Base-by-base conservation (phyloP, 2,888 invertebrate genomes). In the Drymonia ruficornis region DNA sequence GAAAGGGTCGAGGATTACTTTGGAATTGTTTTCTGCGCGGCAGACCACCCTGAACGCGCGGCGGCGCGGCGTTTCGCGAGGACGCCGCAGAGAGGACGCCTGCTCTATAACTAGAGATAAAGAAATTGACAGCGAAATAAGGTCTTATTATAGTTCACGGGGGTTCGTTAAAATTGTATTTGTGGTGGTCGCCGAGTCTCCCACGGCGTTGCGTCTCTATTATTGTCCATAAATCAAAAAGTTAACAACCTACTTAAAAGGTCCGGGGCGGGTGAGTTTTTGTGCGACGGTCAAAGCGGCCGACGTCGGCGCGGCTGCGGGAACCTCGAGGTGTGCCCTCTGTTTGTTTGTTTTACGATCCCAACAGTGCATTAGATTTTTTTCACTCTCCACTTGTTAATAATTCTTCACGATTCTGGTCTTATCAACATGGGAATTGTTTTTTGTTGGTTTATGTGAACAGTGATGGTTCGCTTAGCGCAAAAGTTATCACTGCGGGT, bases 211-310 rank as follows among this genome's bases (percentile, higher is more conserved):
- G 89, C 87, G 84, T 91, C 91, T 91, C 91, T 91, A 92, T 92
- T 92, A 91, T 91, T 91, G 90, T 86, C 86, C 87, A 90, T 92
- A 91, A 92, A 92, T 92, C 92, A 91, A 91, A 92, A 92, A 89
- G 89, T 91, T 92, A 92, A 92, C 92, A 91, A 92, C 92, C 89
- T 91, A 89, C 91, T 91, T 91, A 92, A 91, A 91, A 92, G 91
- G 87, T 86, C 85, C 31, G 82, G 82, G 86, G 80, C 83, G 87
- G 87, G 82, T 84, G 72, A 85, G 90, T 91, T 92, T 92, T 92
- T 91, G 89, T 90, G 74, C 72, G 82, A 65, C 70, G 81, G 86
- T 91, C 91, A 91, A 92, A 92, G 90, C 87, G 68, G 70, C 91
- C 90, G 89, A 77, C 88, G 85, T 78, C 83, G 78, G 68, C 71